Evolutionary conservation across 2,797 vertebrate genomes (phyloP).

Genomic region (Ficedula albicollis): DNA sequence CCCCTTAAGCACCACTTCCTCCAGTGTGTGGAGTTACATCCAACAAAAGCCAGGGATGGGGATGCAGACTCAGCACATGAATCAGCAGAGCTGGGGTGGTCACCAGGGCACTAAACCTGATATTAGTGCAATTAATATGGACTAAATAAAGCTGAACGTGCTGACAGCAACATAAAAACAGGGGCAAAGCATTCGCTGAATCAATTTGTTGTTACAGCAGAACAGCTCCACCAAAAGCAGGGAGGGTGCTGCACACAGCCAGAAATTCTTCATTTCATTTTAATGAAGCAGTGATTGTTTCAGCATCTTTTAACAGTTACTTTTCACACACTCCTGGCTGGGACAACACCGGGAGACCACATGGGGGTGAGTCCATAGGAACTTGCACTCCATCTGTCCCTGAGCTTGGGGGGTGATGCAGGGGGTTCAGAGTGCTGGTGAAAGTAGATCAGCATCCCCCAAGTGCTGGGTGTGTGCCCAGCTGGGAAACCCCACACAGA

Average conservation of each 20-base stretch:
- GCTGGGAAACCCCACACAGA: neutral
- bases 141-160: neutral
- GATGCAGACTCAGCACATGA: neutral
- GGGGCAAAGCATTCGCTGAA: neutral
- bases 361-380: fast-evolving
- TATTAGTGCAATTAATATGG: neutral
- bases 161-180: neutral
- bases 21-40: neutral
- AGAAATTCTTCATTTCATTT: neutral
- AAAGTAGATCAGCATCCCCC: neutral
- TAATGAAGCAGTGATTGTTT: neutral
- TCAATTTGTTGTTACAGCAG: neutral
- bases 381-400: neutral
- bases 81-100: neutral
- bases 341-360: neutral
- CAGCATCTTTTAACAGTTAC: neutral
- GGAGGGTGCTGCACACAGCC: neutral
- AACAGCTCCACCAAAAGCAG: neutral
- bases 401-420: neutral
- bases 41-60: neutral
- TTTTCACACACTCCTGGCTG: neutral
- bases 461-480: fast-evolving
- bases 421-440: neutral
- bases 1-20: neutral
- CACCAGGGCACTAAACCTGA: neutral